Conservation (phyloP, 1,140 invertebrate genomes). For the Monomorium pharaonis region DNA sequence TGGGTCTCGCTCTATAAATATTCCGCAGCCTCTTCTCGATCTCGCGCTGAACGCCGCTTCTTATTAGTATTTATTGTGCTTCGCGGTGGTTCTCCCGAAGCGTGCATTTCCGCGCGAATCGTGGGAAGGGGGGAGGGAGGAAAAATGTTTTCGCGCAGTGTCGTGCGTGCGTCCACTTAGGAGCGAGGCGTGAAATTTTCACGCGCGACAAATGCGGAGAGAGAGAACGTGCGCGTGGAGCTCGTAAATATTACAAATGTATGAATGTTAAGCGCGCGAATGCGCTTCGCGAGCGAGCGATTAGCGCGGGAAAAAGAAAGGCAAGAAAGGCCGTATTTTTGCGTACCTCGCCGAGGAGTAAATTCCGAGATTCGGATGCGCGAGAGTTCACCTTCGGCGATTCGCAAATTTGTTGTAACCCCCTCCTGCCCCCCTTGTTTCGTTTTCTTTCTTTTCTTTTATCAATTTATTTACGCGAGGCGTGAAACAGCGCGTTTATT, state of each 20-base stretch:
- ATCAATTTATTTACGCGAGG: conserved; percentile 37
- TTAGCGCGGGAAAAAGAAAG: not conserved
- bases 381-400: not conserved
- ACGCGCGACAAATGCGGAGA: not conserved
- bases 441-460: not conserved
- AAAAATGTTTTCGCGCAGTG: not conserved
- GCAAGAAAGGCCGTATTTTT: not conserved
- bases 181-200: not conserved
- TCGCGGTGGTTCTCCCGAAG: not conserved
- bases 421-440: no score
- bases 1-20: conserved; percentile 82
- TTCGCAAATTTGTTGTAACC: not conserved
- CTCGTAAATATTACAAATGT: conserved; percentile 3
- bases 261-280: conserved; percentile 16
- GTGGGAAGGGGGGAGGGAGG: no score
- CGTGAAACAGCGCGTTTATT: conserved; percentile 67
- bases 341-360: not conserved
- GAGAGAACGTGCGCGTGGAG: no score
- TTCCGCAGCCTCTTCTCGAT: conserved; percentile 61
- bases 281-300: not conserved
- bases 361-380: conserved; percentile 10
- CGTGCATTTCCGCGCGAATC: no score
- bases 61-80: conserved; percentile 32
- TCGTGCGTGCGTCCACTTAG: not conserved
- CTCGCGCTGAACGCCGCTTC: not conserved